Base-by-base conservation (phyloP, 2,797 vertebrate species). In the Gambusia yucatana region DNA sequence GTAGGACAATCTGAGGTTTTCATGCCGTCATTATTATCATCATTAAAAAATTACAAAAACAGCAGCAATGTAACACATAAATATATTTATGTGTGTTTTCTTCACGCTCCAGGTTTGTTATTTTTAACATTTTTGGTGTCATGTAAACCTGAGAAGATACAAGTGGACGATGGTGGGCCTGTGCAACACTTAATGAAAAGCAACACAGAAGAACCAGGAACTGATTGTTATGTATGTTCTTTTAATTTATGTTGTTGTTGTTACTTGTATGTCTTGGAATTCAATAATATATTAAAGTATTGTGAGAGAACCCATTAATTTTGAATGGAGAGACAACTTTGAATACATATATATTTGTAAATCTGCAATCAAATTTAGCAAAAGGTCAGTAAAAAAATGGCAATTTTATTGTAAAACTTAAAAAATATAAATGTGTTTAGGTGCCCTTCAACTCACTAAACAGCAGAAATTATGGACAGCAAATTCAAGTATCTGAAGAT, bases 171-270 rank as follows among this genome's bases (percentile, higher is more conserved):
- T 0, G 44, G 76, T 0, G 1, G 33, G 17, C 14, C 63, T 9
- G 73, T 7, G 73, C 84, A 87, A 82, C 0, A 30, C 33, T 85
- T 95, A 20, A 87, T 94, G 8, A 1, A 0, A 0, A 80, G 1
- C 36, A 94, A 95, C 81, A 92, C 3, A 5, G 95, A 95, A 78
- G 61, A 1, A 44, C 90, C 52, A 3, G 95, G 95, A 82, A 90
- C 50, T 47, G 95, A 96, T 74, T 94, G 94, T 77, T 4, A 59
- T 55, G 95, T 95, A 89, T 17, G 77, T 46, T 3, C 33, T 63
- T 28, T 43, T 41, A 41, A 48, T 10, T 48, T 17, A 39, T 14
- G 0, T 2, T 46, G 13, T 16, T 61, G 5, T 36, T 63, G 17
- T 63, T 61, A 33, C 1, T 22, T 65, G 20, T n/a, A 39, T 65